Evolutionary conservation across 2,113 vertebrate species (phyloP).

Genomic region (Zingel zingel): DNA sequence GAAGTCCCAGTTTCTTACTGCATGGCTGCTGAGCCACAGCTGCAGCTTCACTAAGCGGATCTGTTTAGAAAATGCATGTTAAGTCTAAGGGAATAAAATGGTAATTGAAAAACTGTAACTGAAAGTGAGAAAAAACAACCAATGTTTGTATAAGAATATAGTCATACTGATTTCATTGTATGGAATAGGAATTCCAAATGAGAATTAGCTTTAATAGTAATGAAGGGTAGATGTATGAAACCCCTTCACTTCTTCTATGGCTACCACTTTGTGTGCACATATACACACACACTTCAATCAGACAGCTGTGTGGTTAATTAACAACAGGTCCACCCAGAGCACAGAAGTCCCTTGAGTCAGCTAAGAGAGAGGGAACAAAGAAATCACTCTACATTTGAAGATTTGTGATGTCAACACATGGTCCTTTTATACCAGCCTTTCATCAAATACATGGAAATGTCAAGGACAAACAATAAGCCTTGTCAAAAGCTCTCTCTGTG

Average conservation of each 20-base stretch:
- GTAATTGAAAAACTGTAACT: background rate
- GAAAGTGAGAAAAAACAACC: background rate
- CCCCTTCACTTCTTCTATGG: constrained; percentile 19
- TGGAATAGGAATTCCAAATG: background rate
- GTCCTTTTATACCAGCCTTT: constrained; percentile 67
- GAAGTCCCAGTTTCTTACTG: background rate
- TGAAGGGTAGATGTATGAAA: constrained; percentile 30
- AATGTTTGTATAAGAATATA: constrained; percentile 15
- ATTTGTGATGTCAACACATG: constrained; percentile 69
- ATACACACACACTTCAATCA: constrained; percentile 51
- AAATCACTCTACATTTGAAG: constrained; percentile 63
- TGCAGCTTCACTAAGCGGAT: background rate
- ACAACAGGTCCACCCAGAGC: constrained; percentile 59
- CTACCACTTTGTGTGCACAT: constrained; percentile 38
- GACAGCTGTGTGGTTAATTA: constrained; percentile 69
- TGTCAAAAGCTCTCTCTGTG: constrained; percentile 29
- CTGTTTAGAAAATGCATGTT: constrained; percentile 19
- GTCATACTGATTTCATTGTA: background rate
- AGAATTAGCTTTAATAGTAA: constrained; percentile 26
- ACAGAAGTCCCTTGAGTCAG: constrained; percentile 57
- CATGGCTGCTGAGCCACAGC: background rate
- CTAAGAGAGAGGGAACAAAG: constrained; percentile 60
- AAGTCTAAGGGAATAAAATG: constrained; percentile 2
- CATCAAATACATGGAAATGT: constrained; percentile 68
- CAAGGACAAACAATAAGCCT: constrained; percentile 70